phyloP scores from a whole-genome alignment of 53 echinoderm and acorn worm species.

The Crossaster papposus region DNA sequence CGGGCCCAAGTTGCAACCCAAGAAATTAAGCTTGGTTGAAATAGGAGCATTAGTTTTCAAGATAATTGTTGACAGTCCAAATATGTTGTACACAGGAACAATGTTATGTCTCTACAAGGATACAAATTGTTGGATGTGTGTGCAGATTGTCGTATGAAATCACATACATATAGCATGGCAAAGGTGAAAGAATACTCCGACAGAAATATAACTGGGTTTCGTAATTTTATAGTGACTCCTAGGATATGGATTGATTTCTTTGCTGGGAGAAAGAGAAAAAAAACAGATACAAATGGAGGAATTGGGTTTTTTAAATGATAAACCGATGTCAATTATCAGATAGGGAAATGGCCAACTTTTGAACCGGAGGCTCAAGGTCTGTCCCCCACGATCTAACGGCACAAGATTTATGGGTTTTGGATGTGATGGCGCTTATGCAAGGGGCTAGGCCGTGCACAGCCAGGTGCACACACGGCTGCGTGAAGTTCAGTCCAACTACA shows the following conservation, averaged over 20 bases:
- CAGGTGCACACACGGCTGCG: too few relatives aligned
- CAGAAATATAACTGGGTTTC: not conserved
- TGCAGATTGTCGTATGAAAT: too few relatives aligned
- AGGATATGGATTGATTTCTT: too few relatives aligned
- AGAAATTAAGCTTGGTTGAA: too few relatives aligned
- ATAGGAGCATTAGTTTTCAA: too few relatives aligned
- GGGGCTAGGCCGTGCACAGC: too few relatives aligned
- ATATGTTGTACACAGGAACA: too few relatives aligned
- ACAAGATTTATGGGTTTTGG: constrained; percentile 35
- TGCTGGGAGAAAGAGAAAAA: not conserved
- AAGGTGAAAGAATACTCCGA: not conserved
- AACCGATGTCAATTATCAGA: constrained; percentile 17
- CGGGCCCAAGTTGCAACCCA: too few relatives aligned
- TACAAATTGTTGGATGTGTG: too few relatives aligned
- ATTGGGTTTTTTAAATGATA: not conserved
- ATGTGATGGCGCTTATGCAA: constrained; percentile 12
- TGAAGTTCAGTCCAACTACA: not conserved
- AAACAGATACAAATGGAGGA: too few relatives aligned
- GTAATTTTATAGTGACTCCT: not conserved
- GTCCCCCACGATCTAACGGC: not conserved
- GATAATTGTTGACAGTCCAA: too few relatives aligned
- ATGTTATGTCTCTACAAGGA: too few relatives aligned
- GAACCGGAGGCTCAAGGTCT: not conserved
- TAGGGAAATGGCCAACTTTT: constrained; percentile 17
- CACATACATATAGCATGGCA: not conserved